Evolutionary conservation across 2,888 invertebrate species (phyloP).

Genomic region (Actias luna): DNA sequence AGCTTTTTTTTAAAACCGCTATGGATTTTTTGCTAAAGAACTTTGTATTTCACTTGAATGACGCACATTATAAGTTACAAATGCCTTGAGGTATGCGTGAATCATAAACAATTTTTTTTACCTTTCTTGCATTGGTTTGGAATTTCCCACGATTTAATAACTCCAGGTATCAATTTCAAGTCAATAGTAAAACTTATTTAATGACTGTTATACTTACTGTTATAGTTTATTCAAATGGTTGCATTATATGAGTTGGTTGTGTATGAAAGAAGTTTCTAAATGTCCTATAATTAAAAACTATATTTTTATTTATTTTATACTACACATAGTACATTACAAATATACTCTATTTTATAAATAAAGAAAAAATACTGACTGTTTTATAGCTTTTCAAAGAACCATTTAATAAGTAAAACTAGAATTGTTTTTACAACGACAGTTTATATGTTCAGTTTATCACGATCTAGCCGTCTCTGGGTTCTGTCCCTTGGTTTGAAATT

Average conservation of each 20-base stretch:
- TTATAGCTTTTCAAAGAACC: not conserved
- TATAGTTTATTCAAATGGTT: not conserved
- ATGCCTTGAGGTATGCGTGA: slow-evolving; percentile 37
- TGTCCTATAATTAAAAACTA: not conserved
- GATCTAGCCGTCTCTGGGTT: too few species aligned
- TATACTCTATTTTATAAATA: too few species aligned
- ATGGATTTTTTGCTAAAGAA: not conserved
- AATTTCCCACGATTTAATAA: slow-evolving; percentile 51
- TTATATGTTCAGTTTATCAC: too few species aligned
- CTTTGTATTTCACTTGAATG: slow-evolving; percentile 19
- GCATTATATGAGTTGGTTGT: not conserved
- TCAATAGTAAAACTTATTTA: slow-evolving; percentile 41
- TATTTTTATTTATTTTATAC: too few species aligned
- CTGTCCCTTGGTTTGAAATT: too few species aligned
- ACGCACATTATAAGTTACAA: slow-evolving; percentile 25
- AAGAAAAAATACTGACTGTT: not conserved
- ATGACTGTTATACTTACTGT: slow-evolving; percentile 25
- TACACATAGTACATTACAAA: too few species aligned
- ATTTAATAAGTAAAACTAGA: not conserved
- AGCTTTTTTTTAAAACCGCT: too few species aligned
- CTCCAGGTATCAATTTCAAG: slow-evolving; percentile 46
- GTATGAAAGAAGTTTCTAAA: not conserved
- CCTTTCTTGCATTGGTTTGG: slow-evolving; percentile 40
- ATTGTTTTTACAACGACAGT: not conserved
- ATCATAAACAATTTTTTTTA: slow-evolving; percentile 50